Evolutionary conservation across 30 jellyfish, hydroid and myxozoan genomes (phyloP), one percentile per base, ranked within the genome.

Genomic region (Aurelia sp.): DNA sequence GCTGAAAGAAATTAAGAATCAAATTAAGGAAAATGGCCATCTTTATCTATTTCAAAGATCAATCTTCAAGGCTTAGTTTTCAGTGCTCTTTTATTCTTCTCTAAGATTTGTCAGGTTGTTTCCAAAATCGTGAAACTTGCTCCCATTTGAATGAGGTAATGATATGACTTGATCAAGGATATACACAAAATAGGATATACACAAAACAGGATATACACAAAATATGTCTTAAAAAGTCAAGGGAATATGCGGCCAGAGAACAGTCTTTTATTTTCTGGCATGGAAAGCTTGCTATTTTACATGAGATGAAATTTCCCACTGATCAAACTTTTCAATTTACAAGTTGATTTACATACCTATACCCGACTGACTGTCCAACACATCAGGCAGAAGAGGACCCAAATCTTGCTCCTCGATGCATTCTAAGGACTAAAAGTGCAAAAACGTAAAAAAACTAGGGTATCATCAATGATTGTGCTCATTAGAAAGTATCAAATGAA

Each of bases 341-440:
- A 35, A 35, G 8, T 6, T 40, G 66, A 30, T 12, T 11, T 13
- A 84, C 86, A 13, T 33, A 86, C 98, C 96, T 21, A 77, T 62
- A 40, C 86, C 95, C 3, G 86, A 69, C 59, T 87, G 95, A 13
- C 62, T 31, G 71, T 92, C 95, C 62, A 81, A 23, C 15, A 87
- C 66, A 79, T 92, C 97, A 6, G 96, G 95, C 23, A 86, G 85
- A 33, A 73, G 68, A 33, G 96, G 84, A 12, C 82, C 71, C n/a
- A 92, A 68, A 71, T 92, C 98, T 57, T 74, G 69, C 35, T 74
- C 90, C 13, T 64, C 76, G 12, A 86, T 52, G 47, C 96, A 92
- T 53, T 84, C 90, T 58, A 85, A 81, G 15, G 82, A 22, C 98
- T 91, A 72, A n/a, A 63, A 62, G 31, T 27, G 33, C 33, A 1